Base-by-base conservation (phyloP, 2,113 vertebrate genomes). In the Corvus cornix region DNA sequence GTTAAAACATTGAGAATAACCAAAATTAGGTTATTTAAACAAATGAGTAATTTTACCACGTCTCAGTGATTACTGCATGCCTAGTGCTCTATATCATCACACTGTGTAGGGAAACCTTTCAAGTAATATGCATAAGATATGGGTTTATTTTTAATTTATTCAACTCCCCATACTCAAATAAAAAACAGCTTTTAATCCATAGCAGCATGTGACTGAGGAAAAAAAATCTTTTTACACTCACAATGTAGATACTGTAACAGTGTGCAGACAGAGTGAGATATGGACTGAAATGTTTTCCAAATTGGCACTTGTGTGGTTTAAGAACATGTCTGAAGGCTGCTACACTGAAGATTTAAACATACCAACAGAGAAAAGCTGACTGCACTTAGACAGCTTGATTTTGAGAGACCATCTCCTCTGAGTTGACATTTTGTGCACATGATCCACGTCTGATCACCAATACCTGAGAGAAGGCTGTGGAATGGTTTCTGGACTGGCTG, bases 381-480 rank as follows among this genome's bases (percentile, higher is more conserved):
- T 67, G 55, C 28, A 70, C 56, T 90, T 60, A 86, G 60, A 84
- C 39, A 74, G 76, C 37, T n/a, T 35, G 21, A 19, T 59, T 81
- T 73, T 73, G 59, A 78, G 43, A 66, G 22, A 77, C 9, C 31
- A 44, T n/a, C 44, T 86, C 69, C 44, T 63, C 55, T 2, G 28
- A 83, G 35, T 2, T 66, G 24, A 60, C 1, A 0, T 66, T 77
- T 43, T 53, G 48, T 10, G 18, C 22, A 59, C 2, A 2, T 19
- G 39, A 79, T 33, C 43, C 52, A 10, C 0, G 0, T 58, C 68
- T 58, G 41, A 83, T 27, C 4, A 2, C 13, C 82, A 73, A 72
- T 98, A 99, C 99, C 99, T 99, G 98, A 99, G 94, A 24, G 98
- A 99, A 39, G 99, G 98, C 84, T 98, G 95, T 22, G 99, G 99